These are phyloP conservation scores for Synanthedon vespiformis DNA, from an alignment of 2,888 invertebrate genomes.

Conservation along the genomic window DNA sequence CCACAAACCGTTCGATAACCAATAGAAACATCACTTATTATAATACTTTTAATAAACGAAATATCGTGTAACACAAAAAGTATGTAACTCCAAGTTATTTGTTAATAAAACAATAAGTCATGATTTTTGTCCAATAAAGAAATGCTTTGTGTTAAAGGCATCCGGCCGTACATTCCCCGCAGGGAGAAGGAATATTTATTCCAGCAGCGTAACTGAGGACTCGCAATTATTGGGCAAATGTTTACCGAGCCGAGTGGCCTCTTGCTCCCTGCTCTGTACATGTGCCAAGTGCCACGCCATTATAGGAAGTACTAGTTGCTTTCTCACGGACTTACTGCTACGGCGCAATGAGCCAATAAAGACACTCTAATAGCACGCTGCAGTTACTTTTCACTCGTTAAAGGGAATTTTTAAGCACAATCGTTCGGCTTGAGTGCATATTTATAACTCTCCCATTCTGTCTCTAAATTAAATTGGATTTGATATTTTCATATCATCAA, in stretches of 20 bases:
- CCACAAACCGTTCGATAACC: too few relatives aligned
- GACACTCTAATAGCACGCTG: conserved; percentile 2
- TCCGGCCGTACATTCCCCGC: conserved; percentile 36
- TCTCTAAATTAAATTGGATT: too few relatives aligned
- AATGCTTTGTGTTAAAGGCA: conserved; percentile 52
- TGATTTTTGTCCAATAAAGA: conserved; percentile 56
- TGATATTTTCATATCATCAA: too few relatives aligned
- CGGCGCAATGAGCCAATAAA: conserved; percentile 41
- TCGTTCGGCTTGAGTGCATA: background rate
- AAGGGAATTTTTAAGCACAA: background rate
- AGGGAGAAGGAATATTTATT: conserved; percentile 52
- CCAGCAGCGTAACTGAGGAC: conserved; percentile 48
- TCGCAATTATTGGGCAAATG: conserved; percentile 66
- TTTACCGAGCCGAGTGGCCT: conserved; percentile 53
- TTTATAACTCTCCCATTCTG: background rate
- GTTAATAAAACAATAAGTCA: conserved; percentile 53
- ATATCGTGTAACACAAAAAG: too few relatives aligned
- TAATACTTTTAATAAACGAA: too few relatives aligned
- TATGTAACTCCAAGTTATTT: conserved; percentile 27
- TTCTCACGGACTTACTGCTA: conserved; percentile 31
- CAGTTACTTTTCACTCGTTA: background rate
- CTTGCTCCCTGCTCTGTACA: conserved; percentile 36
- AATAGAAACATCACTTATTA: too few relatives aligned
- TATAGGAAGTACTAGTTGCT: conserved; percentile 48
- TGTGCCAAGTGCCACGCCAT: conserved; percentile 49